Conservation (phyloP, 2,113 vertebrate genomes). For the mouse (Mus musculus) region GRCm39 chr8:4387501-4388000, state of each 20-base stretch:
- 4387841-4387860: too few relatives aligned
- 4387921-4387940: not conserved
- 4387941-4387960: not conserved
- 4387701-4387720: not conserved
- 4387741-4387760: not conserved
- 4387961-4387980: not conserved
- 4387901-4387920: not conserved
- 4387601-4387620: not conserved
- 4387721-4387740: not conserved
- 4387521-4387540: not conserved
- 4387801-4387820: not conserved
- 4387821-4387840: not conserved
- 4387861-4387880: not conserved
- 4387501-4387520: not conserved
- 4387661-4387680: not conserved
- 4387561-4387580: not conserved
- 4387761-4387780: not conserved
- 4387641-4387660: not conserved
- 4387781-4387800: not conserved
- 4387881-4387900: not conserved
- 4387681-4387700: not conserved
- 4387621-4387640: not conserved
- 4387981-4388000: not conserved
- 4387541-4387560: not conserved
- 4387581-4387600: not conserved